These are phyloP conservation scores for Pelagia noctiluca DNA, from an alignment of 30 jellyfish, hydroid and myxozoan genomes.

Conservation along the genomic window DNA sequence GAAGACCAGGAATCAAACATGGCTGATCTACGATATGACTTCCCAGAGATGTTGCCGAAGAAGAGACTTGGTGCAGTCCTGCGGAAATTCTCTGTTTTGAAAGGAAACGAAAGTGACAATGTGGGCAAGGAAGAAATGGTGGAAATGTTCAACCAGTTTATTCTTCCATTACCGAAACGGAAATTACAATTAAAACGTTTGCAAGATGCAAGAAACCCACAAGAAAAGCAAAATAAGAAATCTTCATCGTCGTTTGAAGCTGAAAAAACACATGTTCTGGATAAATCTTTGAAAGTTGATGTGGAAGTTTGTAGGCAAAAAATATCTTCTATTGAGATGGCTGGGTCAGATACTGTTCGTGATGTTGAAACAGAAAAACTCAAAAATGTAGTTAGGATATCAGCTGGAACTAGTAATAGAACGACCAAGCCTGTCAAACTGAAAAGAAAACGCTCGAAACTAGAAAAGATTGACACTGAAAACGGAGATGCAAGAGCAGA, in stretches of 20 bases:
- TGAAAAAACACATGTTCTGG: no score
- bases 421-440: conserved; percentile 48
- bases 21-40: neutral
- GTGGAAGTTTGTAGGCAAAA: no score
- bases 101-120: neutral
- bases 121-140: conserved; percentile 27
- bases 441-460: conserved; percentile 37
- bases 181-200: conserved; percentile 17
- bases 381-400: conserved; percentile 18
- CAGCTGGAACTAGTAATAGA: conserved; percentile 18
- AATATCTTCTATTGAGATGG: no score
- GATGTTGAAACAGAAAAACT: neutral
- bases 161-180: conserved; percentile 53
- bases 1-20: neutral
- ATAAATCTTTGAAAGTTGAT: no score
- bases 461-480: neutral
- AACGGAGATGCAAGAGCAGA: no score
- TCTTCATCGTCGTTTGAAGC: no score
- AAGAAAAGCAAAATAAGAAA: neutral
- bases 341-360: neutral
- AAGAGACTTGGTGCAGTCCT: conserved; percentile 12
- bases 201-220: neutral
- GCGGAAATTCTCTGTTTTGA: conserved; percentile 4
- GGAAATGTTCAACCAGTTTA: conserved; percentile 15
- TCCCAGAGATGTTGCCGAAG: conserved; percentile 28